Base-by-base conservation (phyloP, 2,113 vertebrate genomes). In the Xiphophorus couchianus region DNA sequence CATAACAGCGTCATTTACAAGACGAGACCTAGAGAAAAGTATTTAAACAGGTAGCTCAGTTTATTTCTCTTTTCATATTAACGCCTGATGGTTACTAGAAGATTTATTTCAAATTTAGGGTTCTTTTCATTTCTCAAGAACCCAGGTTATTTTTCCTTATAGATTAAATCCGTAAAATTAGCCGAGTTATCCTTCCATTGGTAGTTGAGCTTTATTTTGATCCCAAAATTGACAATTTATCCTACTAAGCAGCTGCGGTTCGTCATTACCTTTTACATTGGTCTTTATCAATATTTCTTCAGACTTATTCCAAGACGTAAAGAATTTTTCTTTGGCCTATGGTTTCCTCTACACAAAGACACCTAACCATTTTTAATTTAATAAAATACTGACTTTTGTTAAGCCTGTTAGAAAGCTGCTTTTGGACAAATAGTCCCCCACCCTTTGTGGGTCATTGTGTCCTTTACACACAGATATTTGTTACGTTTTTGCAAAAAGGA, bases 1-100 rank as follows among this genome's bases (percentile, higher is more conserved):
- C 44, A 15, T 60, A 71, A 74, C 83, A 78, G 79, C 70, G 62
- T 22, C 35, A 83, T 84, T 62, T 48, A 65, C 60, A 44, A 77
- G 67, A 62, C 25, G 25, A 82, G 29, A 71, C 51, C 31, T 11
- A 58, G 25, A n/a, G 25, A 58, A 54, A 25, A n/a, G 3, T 54
- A 25, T 25, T 58, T 58, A n/a, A 11, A 11, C 11, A 58, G 7
- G 22, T 11, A 54, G 19, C 19, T 17, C 48, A 51, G 48, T 22
- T 54, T 54, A 54, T 22, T 25, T 54, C 51, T 58, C 25, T 58
- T 58, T n/a, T 9, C 51, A 58, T n/a, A 58, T 58, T 58, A 10
- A 58, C 51, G 9, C 10, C 25, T 58, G 25, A 25, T 25, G 9
- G 22, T 58, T 58, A 2, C 25, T n/a, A 58, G 22, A n/a, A 10